Evolutionary conservation across 53 echinoderm and acorn worm genomes (phyloP), one percentile per base, ranked within the genome.

Genomic region (Zoroaster sp.): DNA sequence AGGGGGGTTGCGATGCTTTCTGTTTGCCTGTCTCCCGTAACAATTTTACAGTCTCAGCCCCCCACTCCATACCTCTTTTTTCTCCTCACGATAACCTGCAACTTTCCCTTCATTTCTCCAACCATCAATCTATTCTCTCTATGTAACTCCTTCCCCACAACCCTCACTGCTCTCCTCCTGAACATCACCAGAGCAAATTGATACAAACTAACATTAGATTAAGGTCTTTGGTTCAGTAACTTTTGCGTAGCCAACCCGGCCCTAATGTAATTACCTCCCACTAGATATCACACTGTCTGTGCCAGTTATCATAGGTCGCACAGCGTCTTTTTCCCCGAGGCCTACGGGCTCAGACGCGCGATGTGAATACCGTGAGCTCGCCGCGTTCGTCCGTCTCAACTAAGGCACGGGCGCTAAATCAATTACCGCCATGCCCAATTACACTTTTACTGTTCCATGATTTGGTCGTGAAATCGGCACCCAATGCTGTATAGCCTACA

Each of bases 171-270:
- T 40, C 38, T 20, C 37, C 37, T 72, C 38, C 37, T n/a, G 8
- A 32, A 69, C n/a, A n/a, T 69, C 69, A 69, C 69, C 69, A 14
- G 69, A 35, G 35, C 72, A 72, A 72, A 72, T 72, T 72, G 72
- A 72, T 72, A 72, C 72, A 72, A 72, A 72, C 72, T 72, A 38
- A 72, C 72, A 72, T 39, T 72, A 39, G 72, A 72, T 72, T 72
- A 38, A n/a, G 15, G 12, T 13, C 39, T 72, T 72, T 20, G 36
- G 37, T 72, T n/a, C 39, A 38, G 37, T 39, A 39, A 17, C 17
- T 39, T 72, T n/a, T 72, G 7, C 72, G 4, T 38, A 41, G 36
- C n/a, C 39, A 35, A 21, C 37, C n/a, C 38, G 15, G 15, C 7
- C 72, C 21, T 72, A 38, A 72, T 72, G 35, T 38, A 35, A 72